Percentiles rank a stretch among this genome's conserved stretches.
phyloP scores from a whole-genome alignment of 2,888 invertebrate species.

The Ecdyonurus torrentis region DNA sequence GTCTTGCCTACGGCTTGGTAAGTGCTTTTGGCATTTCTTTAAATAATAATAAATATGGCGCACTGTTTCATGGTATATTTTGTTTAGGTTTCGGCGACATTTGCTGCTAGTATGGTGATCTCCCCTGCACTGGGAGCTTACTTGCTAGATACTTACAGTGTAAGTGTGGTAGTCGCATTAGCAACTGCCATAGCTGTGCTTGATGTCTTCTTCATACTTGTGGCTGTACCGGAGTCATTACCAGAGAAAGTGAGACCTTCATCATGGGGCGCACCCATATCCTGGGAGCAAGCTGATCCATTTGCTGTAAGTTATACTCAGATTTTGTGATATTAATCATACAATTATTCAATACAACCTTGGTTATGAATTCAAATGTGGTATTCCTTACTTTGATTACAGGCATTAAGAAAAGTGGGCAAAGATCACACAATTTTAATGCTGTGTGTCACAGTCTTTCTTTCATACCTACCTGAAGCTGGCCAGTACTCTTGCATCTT shows the following conservation, averaged over 20 bases:
- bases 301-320: slow-evolving; percentile 50
- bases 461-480: slow-evolving; percentile 95
- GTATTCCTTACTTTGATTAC: slow-evolving; percentile 15
- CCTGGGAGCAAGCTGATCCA: slow-evolving; percentile 98
- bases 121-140: slow-evolving; percentile 92
- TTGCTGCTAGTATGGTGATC: slow-evolving; percentile 97
- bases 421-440: slow-evolving; percentile 91
- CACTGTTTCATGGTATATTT: slow-evolving; percentile 4
- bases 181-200: slow-evolving; percentile 91
- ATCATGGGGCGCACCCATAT: slow-evolving; percentile 73
- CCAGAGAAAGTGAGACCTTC: slow-evolving; percentile 75
- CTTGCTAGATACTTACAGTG: slow-evolving; percentile 65
- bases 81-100: slow-evolving; percentile 74
- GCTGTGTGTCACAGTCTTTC: slow-evolving; percentile 92
- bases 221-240: slow-evolving; percentile 95
- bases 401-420: slow-evolving; percentile 77
- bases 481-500: slow-evolving; percentile 99
- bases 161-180: slow-evolving; percentile 76
- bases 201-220: slow-evolving; percentile 95
- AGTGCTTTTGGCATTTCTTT: slow-evolving; percentile 14
- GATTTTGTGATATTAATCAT: too few species aligned
- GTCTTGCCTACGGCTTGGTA: slow-evolving; percentile 88
- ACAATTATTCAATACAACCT: neutral
- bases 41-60: neutral
- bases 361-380: neutral